Evolutionary conservation across 2,797 vertebrate genomes (phyloP).

Genomic region (Silurus lanzhouensis): DNA sequence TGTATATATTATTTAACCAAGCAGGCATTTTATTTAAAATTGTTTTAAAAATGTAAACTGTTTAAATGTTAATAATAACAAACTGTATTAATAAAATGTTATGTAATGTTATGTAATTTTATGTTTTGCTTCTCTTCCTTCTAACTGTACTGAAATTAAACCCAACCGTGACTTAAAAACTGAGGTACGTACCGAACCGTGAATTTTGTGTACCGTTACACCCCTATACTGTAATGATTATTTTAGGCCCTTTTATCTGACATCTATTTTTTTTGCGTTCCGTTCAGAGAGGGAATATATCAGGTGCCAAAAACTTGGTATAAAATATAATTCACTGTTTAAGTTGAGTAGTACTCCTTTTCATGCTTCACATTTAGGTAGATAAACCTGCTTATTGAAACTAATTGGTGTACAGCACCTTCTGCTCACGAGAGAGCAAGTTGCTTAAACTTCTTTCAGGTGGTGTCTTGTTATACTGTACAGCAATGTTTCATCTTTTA

Average conservation of each 20-base stretch:
- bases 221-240: neutral
- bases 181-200: too few relatives aligned
- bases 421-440: neutral
- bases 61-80: too few relatives aligned
- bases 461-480: slow-evolving; percentile 48
- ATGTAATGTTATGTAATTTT: too few relatives aligned
- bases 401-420: neutral
- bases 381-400: neutral
- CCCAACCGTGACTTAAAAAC: too few relatives aligned
- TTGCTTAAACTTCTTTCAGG: slow-evolving; percentile 22
- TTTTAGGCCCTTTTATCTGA: neutral
- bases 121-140: too few relatives aligned
- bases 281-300: neutral
- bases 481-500: slow-evolving; percentile 50
- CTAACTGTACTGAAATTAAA: too few relatives aligned
- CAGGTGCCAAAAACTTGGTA: neutral
- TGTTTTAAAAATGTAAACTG: too few relatives aligned
- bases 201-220: too few relatives aligned
- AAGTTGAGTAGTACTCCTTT: neutral
- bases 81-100: too few relatives aligned
- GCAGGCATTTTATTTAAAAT: too few relatives aligned
- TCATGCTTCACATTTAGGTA: neutral
- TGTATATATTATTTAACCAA: too few relatives aligned
- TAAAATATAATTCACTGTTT: neutral
- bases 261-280: neutral